Evolutionary conservation across 2,113 vertebrate genomes (phyloP).

Genomic region (Eulemur rufifrons): DNA sequence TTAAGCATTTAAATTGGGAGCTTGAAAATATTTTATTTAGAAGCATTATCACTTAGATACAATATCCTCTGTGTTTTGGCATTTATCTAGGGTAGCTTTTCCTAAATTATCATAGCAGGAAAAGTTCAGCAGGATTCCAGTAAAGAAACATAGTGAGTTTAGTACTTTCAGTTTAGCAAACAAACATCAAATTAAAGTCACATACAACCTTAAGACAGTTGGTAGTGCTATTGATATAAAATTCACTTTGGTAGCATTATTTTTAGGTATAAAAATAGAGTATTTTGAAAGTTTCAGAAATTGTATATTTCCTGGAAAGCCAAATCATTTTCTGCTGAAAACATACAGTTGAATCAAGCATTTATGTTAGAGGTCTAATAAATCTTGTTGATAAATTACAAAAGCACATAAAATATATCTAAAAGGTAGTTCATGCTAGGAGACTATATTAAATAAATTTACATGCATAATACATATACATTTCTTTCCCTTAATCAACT

Average conservation of each 20-base stretch:
- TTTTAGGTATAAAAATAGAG: slow-evolving; percentile 60
- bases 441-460: slow-evolving; percentile 43
- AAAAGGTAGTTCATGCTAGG: slow-evolving; percentile 2
- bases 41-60: slow-evolving; percentile 25
- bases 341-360: slow-evolving; percentile 61
- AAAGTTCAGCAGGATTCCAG: slow-evolving; percentile 23
- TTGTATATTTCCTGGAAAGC: slow-evolving; percentile 74
- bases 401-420: slow-evolving; percentile 44
- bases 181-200: slow-evolving; percentile 79
- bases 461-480: neutral
- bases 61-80: neutral
- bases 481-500: slow-evolving; percentile 27
- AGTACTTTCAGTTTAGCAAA: slow-evolving; percentile 62
- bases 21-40: slow-evolving; percentile 51
- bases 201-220: slow-evolving; percentile 76
- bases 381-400: slow-evolving; percentile 76
- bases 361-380: slow-evolving; percentile 71
- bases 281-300: slow-evolving; percentile 65
- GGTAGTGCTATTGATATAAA: slow-evolving; percentile 78
- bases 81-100: slow-evolving; percentile 36
- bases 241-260: slow-evolving; percentile 54
- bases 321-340: slow-evolving; percentile 78
- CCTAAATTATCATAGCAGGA: neutral
- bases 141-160: slow-evolving; percentile 27
- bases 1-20: slow-evolving; percentile 36